Evolutionary conservation across 2,888 invertebrate species (phyloP).

Genomic region (Drosophila nigricruria): DNA sequence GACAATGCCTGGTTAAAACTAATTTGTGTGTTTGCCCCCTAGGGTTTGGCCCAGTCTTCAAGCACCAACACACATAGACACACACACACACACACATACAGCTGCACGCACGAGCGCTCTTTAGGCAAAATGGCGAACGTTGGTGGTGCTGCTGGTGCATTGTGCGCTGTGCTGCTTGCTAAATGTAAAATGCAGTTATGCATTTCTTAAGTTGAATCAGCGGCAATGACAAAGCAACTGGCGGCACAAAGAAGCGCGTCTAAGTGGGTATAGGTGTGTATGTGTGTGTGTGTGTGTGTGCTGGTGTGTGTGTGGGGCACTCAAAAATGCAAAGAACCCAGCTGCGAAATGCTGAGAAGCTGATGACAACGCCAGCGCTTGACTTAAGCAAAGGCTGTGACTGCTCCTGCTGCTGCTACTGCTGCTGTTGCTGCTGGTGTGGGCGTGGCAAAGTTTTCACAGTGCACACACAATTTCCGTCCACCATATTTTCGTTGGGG

Average conservation of each 20-base stretch:
- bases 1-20: slow-evolving; percentile 78
- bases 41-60: slow-evolving; percentile 24
- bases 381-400: slow-evolving; percentile 19
- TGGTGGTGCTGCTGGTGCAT: slow-evolving; percentile 32
- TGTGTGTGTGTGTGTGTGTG: slow-evolving; percentile 5
- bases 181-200: slow-evolving; percentile 75
- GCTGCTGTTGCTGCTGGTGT: not conserved
- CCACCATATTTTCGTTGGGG: slow-evolving; percentile 50
- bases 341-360: slow-evolving; percentile 53
- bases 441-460: slow-evolving; percentile 49
- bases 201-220: slow-evolving; percentile 76
- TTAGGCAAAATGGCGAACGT: slow-evolving; percentile 34
- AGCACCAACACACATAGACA: slow-evolving; percentile 18
- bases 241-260: slow-evolving; percentile 34
- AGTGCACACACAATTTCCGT: slow-evolving; percentile 73
- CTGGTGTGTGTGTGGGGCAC: slow-evolving; percentile 32
- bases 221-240: slow-evolving; percentile 69
- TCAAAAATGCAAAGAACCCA: slow-evolving; percentile 67
- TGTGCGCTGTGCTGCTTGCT: slow-evolving; percentile 50
- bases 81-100: slow-evolving; percentile 20
- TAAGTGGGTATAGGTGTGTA: slow-evolving; percentile 14
- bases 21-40: slow-evolving; percentile 68
- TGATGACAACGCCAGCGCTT: slow-evolving; percentile 49
- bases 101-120: slow-evolving; percentile 43
- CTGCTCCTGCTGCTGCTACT: slow-evolving; percentile 6